Conservation (phyloP, 2,113 vertebrate genomes). For the Isichthys henryi region DNA sequence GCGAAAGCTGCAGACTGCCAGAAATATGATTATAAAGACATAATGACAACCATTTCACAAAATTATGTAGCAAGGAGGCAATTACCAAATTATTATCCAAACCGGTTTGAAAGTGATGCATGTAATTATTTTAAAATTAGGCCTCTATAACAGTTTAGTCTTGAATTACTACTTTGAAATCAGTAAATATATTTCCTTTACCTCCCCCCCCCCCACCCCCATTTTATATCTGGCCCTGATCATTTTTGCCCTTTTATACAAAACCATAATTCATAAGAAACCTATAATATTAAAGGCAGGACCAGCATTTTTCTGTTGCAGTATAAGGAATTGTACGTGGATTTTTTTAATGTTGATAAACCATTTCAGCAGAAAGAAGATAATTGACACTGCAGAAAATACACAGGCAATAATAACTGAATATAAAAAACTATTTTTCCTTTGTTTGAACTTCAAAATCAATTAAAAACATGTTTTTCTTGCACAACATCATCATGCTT, state of each 20-base stretch:
- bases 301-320: neutral
- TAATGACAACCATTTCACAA: conserved; percentile 44
- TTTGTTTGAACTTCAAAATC: neutral
- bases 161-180: conserved; percentile 41
- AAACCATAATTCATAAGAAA: conserved; percentile 27
- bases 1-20: conserved; percentile 32
- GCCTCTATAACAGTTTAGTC: conserved; percentile 38
- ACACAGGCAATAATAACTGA: neutral
- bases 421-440: neutral
- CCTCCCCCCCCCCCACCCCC: neutral
- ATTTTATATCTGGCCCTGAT: conserved; percentile 35
- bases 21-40: conserved; percentile 43
- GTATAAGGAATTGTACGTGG: neutral
- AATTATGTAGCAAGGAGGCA: conserved; percentile 44
- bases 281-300: conserved; percentile 24
- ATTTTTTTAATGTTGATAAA: neutral
- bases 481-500: neutral
- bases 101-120: conserved; percentile 40
- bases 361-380: neutral
- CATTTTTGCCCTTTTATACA: conserved; percentile 36
- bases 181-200: conserved; percentile 44
- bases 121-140: conserved; percentile 47
- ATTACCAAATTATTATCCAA: conserved; percentile 46
- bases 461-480: neutral
- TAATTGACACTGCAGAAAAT: neutral